phyloP scores from a whole-genome alignment of 2,888 invertebrate genomes.

The Amorpha juglandis region DNA sequence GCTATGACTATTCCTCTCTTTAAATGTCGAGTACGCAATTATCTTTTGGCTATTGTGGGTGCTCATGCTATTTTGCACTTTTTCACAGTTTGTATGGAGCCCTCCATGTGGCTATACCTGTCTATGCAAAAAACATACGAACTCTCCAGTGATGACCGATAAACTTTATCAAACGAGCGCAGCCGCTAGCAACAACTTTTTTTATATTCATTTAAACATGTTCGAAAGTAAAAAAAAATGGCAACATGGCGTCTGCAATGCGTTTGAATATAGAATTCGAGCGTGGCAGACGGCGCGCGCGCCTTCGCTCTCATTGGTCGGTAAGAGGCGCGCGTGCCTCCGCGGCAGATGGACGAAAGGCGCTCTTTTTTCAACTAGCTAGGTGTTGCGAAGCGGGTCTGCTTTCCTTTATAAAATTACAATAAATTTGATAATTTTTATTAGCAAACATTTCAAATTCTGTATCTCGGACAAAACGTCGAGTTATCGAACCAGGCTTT shows the following conservation, averaged over 20 bases:
- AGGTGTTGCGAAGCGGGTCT: slow-evolving; percentile 25
- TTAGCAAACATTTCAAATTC: no score
- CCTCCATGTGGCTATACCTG: no score
- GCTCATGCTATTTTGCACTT: no score
- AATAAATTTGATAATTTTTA: no score
- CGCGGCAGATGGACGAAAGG: slow-evolving; percentile 41
- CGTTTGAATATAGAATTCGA: slow-evolving; percentile 29
- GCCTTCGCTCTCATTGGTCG: slow-evolving; percentile 38
- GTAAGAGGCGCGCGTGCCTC: slow-evolving; percentile 54
- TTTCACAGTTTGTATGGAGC: no score
- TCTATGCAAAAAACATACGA: no score
- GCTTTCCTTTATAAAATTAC: neutral
- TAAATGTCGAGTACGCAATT: no score
- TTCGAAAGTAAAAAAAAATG: slow-evolving; percentile 19
- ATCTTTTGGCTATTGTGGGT: no score
- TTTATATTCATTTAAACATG: neutral
- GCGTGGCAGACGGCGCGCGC: slow-evolving; percentile 21
- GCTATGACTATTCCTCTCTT: no score
- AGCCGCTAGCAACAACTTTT: neutral
- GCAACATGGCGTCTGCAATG: slow-evolving; percentile 26
- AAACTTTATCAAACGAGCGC: neutral
- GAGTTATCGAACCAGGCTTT: neutral
- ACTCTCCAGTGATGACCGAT: neutral
- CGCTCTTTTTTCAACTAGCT: neutral
- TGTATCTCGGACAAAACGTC: no score